Evolutionary conservation across 92 coral and sea anemone genomes (phyloP), one percentile per base, ranked within the genome.

Genomic region (Umimayanthus chanpuru): DNA sequence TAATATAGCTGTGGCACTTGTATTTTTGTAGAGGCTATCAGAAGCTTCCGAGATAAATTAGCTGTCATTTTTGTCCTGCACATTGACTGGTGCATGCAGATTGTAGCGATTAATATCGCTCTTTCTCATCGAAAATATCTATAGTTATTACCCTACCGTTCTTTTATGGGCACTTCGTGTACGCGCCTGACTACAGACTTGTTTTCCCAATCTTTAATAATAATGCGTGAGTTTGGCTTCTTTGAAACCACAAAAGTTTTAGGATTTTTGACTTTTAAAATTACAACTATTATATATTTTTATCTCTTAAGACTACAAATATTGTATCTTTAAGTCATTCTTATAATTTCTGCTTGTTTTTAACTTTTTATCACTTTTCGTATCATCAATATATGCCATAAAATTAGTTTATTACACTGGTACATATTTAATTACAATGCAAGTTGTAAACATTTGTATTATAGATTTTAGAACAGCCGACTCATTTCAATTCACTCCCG

Each of bases 361-460:
- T 61, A 61, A 61, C 18, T 53, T 56, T 20, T 56, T 56, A 56
- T 4, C 23, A 56, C 21, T 56, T 56, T 61, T 61, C 21, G 9
- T 39, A 39, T 23, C 16, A 16, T 38, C 6, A 29, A 73, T 32
- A 73, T 71, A 6, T 73, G 20, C 7, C 32, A 30, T 32, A 16
- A 36, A 29, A 73, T 7, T 43, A 47, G 36, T 47, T 6, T 39
- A 18, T 39, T 11, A 47, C 50, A 47, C 50, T 7, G 44, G 64
- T 49, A 26, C 38, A 15, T 78, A 78, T 78, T 78, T 44, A 78
- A 44, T 44, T 78, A 39, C 64, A 25, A 78, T 78, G 65, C 64
- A 25, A 78, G 82, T n/a, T 78, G 64, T 78, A 81, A 21, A 81
- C 15, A 80, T 38, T 38, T 80, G 85, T 30, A 58, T 55, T 58